Evolutionary conservation across 2,888 invertebrate species (phyloP).

Genomic region (Pogonocherus hispidulus): DNA sequence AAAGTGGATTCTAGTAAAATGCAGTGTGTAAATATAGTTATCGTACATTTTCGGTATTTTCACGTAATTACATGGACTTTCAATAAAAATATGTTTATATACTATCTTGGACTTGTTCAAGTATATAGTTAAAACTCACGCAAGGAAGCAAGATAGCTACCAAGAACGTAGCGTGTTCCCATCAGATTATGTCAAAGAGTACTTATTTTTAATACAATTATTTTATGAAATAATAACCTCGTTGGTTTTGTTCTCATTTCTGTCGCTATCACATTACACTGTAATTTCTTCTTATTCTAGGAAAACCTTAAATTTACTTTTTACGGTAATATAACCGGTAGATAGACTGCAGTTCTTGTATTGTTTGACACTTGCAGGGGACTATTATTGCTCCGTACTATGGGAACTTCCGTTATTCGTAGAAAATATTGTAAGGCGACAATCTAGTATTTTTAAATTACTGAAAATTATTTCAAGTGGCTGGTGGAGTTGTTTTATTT

Average conservation of each 20-base stretch:
- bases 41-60: constrained; percentile 16
- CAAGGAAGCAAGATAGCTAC: constrained; percentile 18
- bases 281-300: constrained; percentile 10
- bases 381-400: not conserved
- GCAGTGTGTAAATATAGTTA: constrained; percentile 10
- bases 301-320: constrained; percentile 11
- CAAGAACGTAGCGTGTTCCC: constrained; percentile 25
- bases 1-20: not conserved
- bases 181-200: constrained; percentile 27
- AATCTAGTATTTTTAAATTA: too few species aligned
- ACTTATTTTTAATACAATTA: constrained; percentile 37
- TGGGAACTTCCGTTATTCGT: too few species aligned
- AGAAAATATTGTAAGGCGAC: too few species aligned
- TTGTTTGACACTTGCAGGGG: not conserved
- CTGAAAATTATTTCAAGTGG: too few species aligned
- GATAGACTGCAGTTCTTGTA: not conserved
- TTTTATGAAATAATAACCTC: constrained; percentile 32
- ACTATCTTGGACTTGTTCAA: constrained; percentile 2
- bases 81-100: constrained; percentile 15
- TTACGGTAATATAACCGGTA: not conserved
- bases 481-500: too few species aligned
- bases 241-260: constrained; percentile 12
- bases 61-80: constrained; percentile 3
- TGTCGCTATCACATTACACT: constrained; percentile 5
- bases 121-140: constrained; percentile 10